Percentiles rank a stretch among this genome's conserved stretches.
Evolutionary conservation across 2,888 invertebrate genomes (phyloP).

Genomic region (Philaethria dido): DNA sequence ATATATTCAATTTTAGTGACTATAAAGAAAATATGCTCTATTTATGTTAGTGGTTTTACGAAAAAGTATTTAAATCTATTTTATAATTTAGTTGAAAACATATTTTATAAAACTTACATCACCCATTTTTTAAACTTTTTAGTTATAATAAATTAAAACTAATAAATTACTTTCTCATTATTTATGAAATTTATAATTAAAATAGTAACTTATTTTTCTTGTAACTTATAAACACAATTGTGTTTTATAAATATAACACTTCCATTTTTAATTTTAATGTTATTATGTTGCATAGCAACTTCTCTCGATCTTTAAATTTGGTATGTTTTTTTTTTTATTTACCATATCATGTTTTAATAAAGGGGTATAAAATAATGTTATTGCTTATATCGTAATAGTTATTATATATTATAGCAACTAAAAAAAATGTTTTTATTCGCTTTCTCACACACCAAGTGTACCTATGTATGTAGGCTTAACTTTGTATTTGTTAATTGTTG

Average conservation of each 20-base stretch:
- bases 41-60: not conserved
- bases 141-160: conserved; percentile 15
- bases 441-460: too few species aligned
- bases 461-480: too few species aligned
- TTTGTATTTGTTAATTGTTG: too few species aligned
- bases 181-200: not conserved
- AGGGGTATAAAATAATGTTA: not conserved
- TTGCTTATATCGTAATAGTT: too few species aligned
- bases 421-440: too few species aligned
- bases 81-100: conserved; percentile 18
- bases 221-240: not conserved
- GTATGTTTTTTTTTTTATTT: not conserved
- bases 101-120: conserved; percentile 58
- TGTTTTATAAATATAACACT: conserved; percentile 9
- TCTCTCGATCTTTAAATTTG: conserved; percentile 15
- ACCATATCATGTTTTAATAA: not conserved
- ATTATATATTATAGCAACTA: too few species aligned
- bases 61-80: not conserved
- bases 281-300: conserved; percentile 30
- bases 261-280: conserved; percentile 3
- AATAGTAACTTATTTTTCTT: not conserved
- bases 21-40: too few species aligned
- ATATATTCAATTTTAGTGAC: not conserved
- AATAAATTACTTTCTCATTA: not conserved
- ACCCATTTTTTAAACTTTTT: conserved; percentile 52